phyloP scores from a whole-genome alignment of 2,888 invertebrate genomes.

The Platycnemis pennipes region DNA sequence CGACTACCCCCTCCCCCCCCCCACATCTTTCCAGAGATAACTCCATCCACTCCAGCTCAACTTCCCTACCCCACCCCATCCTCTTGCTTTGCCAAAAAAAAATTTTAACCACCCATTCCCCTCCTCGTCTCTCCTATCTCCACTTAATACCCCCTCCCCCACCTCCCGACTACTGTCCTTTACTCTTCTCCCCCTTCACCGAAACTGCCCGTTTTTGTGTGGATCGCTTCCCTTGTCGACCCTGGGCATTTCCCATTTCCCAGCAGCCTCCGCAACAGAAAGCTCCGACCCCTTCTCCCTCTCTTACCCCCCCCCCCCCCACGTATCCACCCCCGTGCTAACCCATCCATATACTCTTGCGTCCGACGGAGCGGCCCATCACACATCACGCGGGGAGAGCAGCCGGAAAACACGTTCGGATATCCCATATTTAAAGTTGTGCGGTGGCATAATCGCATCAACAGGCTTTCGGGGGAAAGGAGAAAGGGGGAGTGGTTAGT shows the following conservation, averaged over 20 bases:
- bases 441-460: conserved; percentile 52
- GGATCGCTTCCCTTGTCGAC: not conserved
- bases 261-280: not conserved
- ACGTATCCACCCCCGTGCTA: no score
- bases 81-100: no score
- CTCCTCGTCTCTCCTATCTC: not conserved
- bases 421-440: conserved; percentile 56
- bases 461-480: conserved; percentile 43
- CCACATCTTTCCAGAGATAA: not conserved
- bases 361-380: not conserved
- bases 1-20: no score
- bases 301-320: not conserved
- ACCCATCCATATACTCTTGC: no score
- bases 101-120: not conserved
- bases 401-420: conserved; percentile 43
- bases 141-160: not conserved
- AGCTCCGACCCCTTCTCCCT: not conserved
- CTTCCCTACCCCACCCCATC: not conserved
- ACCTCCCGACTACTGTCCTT: not conserved
- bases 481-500: not conserved
- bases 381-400: conserved; percentile 10
- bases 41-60: not conserved
- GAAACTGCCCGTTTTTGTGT: not conserved
- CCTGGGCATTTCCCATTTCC: not conserved
- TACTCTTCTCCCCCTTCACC: not conserved